These are phyloP conservation scores for Montipora capitata DNA, from an alignment of 92 coral and sea anemone genomes.

Conservation along the genomic window DNA sequence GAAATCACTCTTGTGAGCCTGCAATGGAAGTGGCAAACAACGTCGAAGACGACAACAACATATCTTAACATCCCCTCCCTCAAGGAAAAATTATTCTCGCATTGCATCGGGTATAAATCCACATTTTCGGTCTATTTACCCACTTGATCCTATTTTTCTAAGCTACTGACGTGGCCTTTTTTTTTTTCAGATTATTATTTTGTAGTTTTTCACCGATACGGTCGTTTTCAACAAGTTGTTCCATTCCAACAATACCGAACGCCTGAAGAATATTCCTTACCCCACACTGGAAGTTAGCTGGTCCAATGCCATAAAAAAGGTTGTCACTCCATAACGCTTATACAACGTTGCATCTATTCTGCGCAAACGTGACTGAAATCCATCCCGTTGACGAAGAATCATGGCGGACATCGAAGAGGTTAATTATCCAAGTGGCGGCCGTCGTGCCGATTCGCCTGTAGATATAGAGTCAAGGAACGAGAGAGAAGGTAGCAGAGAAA, in stretches of 20 bases:
- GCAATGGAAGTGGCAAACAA: neutral
- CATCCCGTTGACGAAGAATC: conserved; percentile 30
- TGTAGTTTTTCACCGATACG: too few relatives aligned
- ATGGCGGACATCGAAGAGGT: conserved; percentile 61
- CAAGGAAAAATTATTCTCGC: neutral
- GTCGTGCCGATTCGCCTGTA: conserved; percentile 68
- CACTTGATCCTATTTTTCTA: too few relatives aligned
- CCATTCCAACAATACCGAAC: too few relatives aligned
- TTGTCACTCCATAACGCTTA: neutral
- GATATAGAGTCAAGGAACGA: conserved; percentile 74
- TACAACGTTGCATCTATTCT: neutral
- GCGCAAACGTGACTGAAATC: neutral
- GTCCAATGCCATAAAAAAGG: too few relatives aligned
- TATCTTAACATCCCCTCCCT: conserved; percentile 13
- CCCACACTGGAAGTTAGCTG: too few relatives aligned
- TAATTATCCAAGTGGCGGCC: conserved; percentile 3
- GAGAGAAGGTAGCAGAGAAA: conserved; percentile 93
- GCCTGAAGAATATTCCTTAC: neutral
- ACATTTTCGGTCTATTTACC: too few relatives aligned
- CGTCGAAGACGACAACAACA: neutral
- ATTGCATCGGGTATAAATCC: neutral
- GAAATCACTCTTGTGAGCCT: conserved; percentile 38
- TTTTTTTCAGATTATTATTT: too few relatives aligned
- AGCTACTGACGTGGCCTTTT: too few relatives aligned
- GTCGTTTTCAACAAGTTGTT: too few relatives aligned